These are phyloP conservation scores for Xestia ashworthii DNA, from an alignment of 2,888 invertebrate species.

Conservation along the genomic window DNA sequence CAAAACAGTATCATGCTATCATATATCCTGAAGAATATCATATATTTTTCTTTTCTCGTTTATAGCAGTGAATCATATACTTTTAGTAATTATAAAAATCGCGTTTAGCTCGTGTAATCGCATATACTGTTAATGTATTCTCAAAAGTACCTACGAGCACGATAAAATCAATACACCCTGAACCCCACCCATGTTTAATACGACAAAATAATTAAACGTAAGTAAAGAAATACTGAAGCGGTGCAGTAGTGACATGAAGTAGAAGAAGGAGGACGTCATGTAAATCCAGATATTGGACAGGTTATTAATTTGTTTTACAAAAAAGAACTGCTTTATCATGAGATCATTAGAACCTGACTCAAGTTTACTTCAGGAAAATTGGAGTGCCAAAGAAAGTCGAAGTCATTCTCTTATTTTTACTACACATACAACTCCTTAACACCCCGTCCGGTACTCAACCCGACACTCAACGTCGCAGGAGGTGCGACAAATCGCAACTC, in stretches of 20 bases:
- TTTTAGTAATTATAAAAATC: too few species aligned
- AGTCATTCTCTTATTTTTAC: conserved; percentile 32
- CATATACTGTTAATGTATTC: background rate
- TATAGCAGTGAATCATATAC: too few species aligned
- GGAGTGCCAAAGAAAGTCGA: conserved; percentile 1
- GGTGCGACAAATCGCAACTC: conserved; percentile 64
- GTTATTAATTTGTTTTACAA: background rate
- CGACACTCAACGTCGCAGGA: conserved; percentile 37
- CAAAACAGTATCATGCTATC: too few species aligned
- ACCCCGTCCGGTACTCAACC: conserved; percentile 30
- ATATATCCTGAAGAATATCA: too few species aligned
- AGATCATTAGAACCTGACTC: background rate
- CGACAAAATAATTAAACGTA: background rate
- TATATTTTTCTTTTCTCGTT: too few species aligned
- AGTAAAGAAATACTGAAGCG: background rate
- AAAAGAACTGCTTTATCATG: background rate
- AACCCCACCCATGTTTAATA: background rate
- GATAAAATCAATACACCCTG: conserved; percentile 25
- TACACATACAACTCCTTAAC: conserved; percentile 22
- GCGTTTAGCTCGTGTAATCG: too few species aligned
- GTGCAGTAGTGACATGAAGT: background rate
- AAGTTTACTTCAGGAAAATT: background rate
- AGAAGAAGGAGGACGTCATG: background rate
- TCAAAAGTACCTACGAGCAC: conserved; percentile 16
- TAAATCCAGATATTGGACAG: background rate